Conservation (phyloP, 1,140 invertebrate species). For the Trachymyrmex cornetzi region DNA sequence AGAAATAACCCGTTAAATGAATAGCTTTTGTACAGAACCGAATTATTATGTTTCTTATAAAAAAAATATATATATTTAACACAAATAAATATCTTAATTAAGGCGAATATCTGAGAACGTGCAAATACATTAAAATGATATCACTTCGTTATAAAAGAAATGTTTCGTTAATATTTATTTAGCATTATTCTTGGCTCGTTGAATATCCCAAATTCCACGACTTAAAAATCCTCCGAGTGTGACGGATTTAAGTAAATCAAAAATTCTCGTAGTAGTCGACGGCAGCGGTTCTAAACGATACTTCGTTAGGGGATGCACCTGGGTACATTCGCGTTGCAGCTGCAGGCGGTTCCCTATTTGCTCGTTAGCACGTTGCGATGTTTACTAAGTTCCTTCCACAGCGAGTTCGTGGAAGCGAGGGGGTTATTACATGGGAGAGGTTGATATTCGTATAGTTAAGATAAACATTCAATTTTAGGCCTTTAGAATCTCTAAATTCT, state of each 20-base stretch:
- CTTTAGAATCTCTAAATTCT: not conserved
- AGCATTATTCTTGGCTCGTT: constrained; percentile 9
- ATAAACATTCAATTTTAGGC: constrained; percentile 48
- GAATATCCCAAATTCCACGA: constrained; percentile 1
- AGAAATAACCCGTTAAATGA: too few relatives aligned
- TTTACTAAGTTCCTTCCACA: constrained; percentile 61
- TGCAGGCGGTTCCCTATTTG: constrained; percentile 60
- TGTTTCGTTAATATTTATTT: constrained; percentile 19
- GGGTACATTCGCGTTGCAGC: constrained; percentile 52
- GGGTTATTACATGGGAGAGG: constrained; percentile 12
- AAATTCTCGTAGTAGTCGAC: constrained; percentile 38
- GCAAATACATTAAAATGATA: not conserved
- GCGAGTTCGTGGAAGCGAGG: constrained; percentile 23
- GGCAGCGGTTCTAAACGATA: constrained; percentile 34
- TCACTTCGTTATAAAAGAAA: not conserved
- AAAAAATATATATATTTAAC: constrained; percentile 1
- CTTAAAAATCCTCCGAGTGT: constrained; percentile 10
- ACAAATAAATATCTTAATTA: not conserved
- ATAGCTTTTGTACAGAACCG: not conserved
- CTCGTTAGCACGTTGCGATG: constrained; percentile 62
- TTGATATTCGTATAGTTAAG: constrained; percentile 10
- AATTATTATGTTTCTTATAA: not conserved
- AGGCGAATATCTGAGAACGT: not conserved
- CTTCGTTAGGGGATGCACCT: constrained; percentile 60
- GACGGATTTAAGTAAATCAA: constrained; percentile 48